Conservation (phyloP, 2,113 vertebrate genomes). For the Hypocryptadius cinnamomeus region DNA sequence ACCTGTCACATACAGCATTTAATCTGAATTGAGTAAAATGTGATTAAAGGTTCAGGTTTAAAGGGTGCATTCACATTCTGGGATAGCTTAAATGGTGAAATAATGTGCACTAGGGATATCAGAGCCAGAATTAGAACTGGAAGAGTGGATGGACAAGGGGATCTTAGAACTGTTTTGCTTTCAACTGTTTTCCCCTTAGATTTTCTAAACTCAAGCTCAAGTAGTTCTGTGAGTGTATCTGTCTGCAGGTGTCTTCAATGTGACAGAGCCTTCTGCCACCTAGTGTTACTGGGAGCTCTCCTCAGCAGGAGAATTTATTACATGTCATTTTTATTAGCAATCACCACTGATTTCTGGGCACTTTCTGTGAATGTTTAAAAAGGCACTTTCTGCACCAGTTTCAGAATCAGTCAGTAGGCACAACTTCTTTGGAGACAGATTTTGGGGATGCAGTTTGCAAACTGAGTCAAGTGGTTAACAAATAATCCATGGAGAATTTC, state of each 20-base stretch:
- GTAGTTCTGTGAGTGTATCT: background rate
- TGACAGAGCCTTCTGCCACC: constrained; percentile 64
- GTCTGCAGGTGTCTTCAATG: constrained; percentile 30
- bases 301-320: background rate
- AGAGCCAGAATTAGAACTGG: background rate
- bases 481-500: background rate
- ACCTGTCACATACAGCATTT: background rate
- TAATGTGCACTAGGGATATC: background rate
- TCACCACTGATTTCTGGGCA: no score
- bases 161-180: background rate
- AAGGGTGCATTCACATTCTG: background rate
- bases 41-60: background rate
- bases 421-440: background rate
- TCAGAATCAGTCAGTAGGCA: background rate
- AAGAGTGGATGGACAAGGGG: background rate
- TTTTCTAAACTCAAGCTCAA: background rate
- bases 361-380: background rate
- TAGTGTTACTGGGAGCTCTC: constrained; percentile 48
- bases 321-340: background rate
- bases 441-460: background rate
- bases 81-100: background rate
- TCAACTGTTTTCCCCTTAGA: background rate
- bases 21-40: background rate
- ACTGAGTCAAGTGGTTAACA: background rate
- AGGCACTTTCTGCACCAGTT: background rate